phyloP scores from a whole-genome alignment of 2,888 invertebrate genomes.

The Eupeodes latifasciatus region DNA sequence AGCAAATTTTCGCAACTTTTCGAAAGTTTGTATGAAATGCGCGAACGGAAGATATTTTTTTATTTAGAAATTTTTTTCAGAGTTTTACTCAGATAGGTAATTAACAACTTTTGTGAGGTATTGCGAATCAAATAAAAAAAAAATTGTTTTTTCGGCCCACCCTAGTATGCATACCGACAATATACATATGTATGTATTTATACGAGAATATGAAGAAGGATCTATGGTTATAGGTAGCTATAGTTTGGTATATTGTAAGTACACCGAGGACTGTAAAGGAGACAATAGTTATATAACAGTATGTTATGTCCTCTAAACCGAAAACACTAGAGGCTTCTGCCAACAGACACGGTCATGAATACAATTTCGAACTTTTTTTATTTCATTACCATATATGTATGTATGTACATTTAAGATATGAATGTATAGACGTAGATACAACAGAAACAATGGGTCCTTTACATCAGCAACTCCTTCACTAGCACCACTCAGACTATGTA shows the following conservation, averaged over 20 bases:
- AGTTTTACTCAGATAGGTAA: too few relatives aligned
- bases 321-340: conserved; percentile 41
- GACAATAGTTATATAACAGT: conserved; percentile 1
- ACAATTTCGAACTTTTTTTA: conserved; percentile 50
- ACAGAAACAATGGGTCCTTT: not conserved
- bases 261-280: conserved; percentile 38
- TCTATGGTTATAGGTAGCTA: not conserved
- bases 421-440: not conserved
- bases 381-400: conserved; percentile 30
- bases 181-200: too few relatives aligned
- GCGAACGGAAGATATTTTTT: too few relatives aligned
- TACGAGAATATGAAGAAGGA: too few relatives aligned
- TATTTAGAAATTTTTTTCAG: too few relatives aligned
- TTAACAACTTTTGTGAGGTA: too few relatives aligned
- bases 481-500: not conserved
- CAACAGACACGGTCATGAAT: conserved; percentile 66
- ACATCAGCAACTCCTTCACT: not conserved
- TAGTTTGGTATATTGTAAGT: conserved; percentile 15
- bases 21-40: too few relatives aligned
- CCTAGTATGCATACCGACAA: not conserved
- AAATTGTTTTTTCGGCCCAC: too few relatives aligned
- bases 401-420: not conserved
- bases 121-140: too few relatives aligned
- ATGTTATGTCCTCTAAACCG: conserved; percentile 56
- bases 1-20: too few relatives aligned